These are phyloP conservation scores for Eretmocerus hayati DNA, from an alignment of 2,888 invertebrate genomes.

Conservation along the genomic window DNA sequence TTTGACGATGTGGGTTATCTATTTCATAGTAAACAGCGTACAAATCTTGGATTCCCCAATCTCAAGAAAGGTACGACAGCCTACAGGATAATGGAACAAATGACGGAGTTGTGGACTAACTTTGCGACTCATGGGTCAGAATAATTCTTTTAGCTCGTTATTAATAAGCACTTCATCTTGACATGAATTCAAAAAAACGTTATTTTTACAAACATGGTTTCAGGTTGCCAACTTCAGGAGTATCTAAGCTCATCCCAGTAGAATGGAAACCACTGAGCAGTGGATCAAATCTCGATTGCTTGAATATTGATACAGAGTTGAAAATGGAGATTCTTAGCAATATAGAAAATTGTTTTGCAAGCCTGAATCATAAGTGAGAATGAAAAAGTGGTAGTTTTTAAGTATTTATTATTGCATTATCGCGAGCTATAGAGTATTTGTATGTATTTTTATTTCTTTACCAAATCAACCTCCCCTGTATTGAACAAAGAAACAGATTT, in stretches of 20 bases:
- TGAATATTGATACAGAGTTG: conserved; percentile 32
- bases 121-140: conserved; percentile 49
- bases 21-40: conserved; percentile 39
- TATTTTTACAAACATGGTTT: too few species aligned
- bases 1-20: conserved; percentile 50
- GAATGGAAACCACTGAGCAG: conserved; percentile 33
- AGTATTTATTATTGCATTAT: too few species aligned
- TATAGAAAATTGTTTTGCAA: conserved; percentile 20
- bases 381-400: too few species aligned
- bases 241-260: conserved; percentile 24
- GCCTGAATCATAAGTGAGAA: too few species aligned
- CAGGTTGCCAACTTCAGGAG: conserved; percentile 30
- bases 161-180: not conserved
- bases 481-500: too few species aligned
- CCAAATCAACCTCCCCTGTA: too few species aligned
- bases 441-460: too few species aligned
- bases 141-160: not conserved
- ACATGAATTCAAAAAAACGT: not conserved
- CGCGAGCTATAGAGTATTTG: too few species aligned
- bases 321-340: conserved; percentile 26
- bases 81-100: conserved; percentile 37
- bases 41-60: conserved; percentile 12
- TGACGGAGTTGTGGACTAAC: conserved; percentile 49
- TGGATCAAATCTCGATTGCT: conserved; percentile 25
- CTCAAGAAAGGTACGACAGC: conserved; percentile 20